phyloP scores from a whole-genome alignment of 2,888 invertebrate species.

The Lepidonotus clava region DNA sequence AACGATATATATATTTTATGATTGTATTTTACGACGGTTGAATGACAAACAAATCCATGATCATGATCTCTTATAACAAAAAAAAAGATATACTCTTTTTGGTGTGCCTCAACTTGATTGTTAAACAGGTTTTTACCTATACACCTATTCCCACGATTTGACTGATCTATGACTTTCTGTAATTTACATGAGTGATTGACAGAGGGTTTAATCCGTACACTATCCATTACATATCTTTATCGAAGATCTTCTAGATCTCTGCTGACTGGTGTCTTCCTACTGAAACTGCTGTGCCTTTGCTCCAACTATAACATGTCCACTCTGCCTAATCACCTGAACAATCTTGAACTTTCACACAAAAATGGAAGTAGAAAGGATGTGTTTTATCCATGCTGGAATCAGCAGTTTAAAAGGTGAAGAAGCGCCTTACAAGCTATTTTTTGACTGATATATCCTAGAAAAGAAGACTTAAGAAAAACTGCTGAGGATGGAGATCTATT shows the following conservation, averaged over 20 bases:
- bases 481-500: background rate
- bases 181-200: background rate
- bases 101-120: conserved; percentile 33
- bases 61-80: conserved; percentile 41
- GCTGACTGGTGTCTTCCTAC: conserved; percentile 27
- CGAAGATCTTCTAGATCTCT: background rate
- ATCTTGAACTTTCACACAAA: background rate
- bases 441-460: conserved; percentile 9
- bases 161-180: conserved; percentile 40
- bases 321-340: background rate
- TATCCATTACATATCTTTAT: conserved; percentile 7
- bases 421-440: background rate
- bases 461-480: background rate
- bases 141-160: conserved; percentile 2
- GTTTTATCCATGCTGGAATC: background rate
- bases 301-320: background rate
- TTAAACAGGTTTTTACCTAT: conserved; percentile 44
- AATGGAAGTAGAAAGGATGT: background rate
- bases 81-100: conserved; percentile 25
- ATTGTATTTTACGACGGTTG: conserved; percentile 40
- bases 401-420: background rate
- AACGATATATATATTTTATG: conserved; percentile 39
- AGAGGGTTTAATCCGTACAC: conserved; percentile 15
- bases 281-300: background rate
- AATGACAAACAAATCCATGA: conserved; percentile 28